Evolutionary conservation across 1,140 invertebrate species (phyloP), one percentile per base, ranked within the genome.

Genomic region (Macrobrachium rosenbergii): DNA sequence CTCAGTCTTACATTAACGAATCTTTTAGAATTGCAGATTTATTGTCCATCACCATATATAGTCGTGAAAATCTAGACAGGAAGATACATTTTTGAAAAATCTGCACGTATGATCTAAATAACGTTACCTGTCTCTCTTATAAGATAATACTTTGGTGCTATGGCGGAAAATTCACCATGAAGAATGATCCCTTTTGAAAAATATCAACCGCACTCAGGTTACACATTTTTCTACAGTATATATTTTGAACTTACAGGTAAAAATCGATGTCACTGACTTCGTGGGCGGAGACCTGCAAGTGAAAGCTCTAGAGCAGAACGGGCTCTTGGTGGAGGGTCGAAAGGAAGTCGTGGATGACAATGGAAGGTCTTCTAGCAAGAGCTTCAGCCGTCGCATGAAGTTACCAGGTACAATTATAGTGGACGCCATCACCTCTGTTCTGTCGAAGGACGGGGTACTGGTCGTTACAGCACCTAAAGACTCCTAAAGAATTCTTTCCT

Each of bases 391-490:
- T 11, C 85, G 77, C 0, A 43, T 87, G 60, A 79, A 69, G 28
- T 72, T 87, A n/a, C 63, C 69, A 7, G 85, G 21, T n/a, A 59
- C 62, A 19, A 43, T 80, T 1, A 19, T 81, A 21, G 64, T 72
- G 23, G 77, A 81, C 5, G 85, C 77, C 64, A 69, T 89, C 58
- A 89, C 88, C 43, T 86, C 88, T 28, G 69, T 83, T 17, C 67
- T 89, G 59, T 89, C 88, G 23, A 81, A 83, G 23, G 88, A 89
- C 72, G 88, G 88, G 5, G 79, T 86, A 28, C 88, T 89, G 7
- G 86, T 83, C 21, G 58, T 89, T 37, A 85, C 67, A 3, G 83
- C 82, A 17, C 88, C 88, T 0, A 86, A 82, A 62, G 58, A 76
- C 7, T 12, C 0, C 8, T 5, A 2, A 52, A 52, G 8, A 52